Evolutionary conservation across 2,113 vertebrate species (phyloP), one percentile per base, ranked within the genome.

Genomic region (Actinemys pallida): DNA sequence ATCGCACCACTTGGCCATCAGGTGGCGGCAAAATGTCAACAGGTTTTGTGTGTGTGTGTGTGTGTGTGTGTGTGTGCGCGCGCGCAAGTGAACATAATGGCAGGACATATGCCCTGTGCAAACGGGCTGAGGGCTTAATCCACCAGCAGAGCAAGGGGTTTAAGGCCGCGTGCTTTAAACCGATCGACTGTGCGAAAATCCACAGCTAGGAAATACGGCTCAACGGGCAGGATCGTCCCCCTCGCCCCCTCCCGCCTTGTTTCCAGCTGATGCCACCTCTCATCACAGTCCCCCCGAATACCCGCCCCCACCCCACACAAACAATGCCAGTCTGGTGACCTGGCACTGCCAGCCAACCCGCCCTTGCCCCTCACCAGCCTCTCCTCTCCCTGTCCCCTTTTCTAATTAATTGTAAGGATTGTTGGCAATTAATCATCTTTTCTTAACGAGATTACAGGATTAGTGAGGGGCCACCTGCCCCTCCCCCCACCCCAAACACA

Each of bases 1-100:
- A 22, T 39, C 20, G 19, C 65, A 8, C 17, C 4, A 4, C 65
- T 72, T 72, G n/a, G n/a, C 65, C 65, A 72, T 72, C 35, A 72
- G 65, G 65, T 39, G 65, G 65, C 65, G 4, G 65, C 65, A 72
- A 39, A 19, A 72, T 39, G 65, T 19, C 16, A n/a, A 17, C 35
- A 72, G 65, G 19, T 9, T 31, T 29, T 31, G 5, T 62, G 57
- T 62, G 27, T 14, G 57, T 29, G 57, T 16, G 35, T 8, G 13
- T 3, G 62, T 2, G 29, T 3, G 29, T 5, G 29, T 6, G 27
- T 7, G 29, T 3, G 5, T 4, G 6, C 2, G 62, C 3, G 14
- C 31, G 16, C 16, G 16, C 31, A 35, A n/a, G 16, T 22, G 65
- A 72, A 72, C 65, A 72, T 72, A 72, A 72, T 72, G 65, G 65